Evolutionary conservation across 1,140 invertebrate genomes (phyloP).

Genomic region (Matsumurasca onukii): DNA sequence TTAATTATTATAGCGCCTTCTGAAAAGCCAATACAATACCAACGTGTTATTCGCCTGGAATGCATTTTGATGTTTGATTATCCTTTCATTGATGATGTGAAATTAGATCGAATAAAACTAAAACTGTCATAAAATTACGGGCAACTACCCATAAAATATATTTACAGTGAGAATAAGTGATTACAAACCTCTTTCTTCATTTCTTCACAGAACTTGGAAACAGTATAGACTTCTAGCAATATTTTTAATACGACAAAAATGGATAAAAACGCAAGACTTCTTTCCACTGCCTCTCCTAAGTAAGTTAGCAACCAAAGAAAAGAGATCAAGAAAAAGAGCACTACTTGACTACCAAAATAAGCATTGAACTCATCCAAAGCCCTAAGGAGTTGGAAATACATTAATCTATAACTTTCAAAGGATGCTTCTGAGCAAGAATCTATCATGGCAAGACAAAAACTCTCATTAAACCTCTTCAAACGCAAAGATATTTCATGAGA

Average conservation of each 20-base stretch:
- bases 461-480: background rate
- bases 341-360: background rate
- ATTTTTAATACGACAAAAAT: background rate
- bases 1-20: too few relatives aligned
- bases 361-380: background rate
- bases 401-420: conserved; percentile 2
- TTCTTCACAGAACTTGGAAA: background rate
- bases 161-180: background rate
- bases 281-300: background rate
- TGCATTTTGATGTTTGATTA: background rate
- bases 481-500: conserved; percentile 9
- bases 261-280: background rate
- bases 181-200: conserved; percentile 1
- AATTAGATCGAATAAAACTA: background rate
- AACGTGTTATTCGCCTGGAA: background rate
- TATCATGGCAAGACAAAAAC: background rate
- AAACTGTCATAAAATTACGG: background rate
- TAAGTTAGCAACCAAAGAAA: background rate
- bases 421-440: background rate
- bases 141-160: background rate
- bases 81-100: background rate
- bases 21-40: background rate
- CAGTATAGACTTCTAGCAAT: background rate
- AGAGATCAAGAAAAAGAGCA: background rate
- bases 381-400: conserved; percentile 4